Evolutionary conservation across 2,113 vertebrate genomes (phyloP).

Genomic region (Cervus canadensis): DNA sequence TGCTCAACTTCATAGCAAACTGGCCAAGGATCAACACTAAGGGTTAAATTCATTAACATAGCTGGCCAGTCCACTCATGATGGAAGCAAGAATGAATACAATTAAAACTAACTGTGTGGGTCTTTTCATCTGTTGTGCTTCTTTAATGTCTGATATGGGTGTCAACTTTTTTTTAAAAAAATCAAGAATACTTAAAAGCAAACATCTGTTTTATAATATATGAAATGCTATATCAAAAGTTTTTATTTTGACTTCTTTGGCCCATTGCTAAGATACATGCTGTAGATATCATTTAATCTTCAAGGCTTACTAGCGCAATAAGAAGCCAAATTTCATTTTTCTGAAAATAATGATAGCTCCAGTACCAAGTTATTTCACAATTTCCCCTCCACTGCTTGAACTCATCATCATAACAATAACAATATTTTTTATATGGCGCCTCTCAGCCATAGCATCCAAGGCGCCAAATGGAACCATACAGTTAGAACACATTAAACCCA

Average conservation of each 20-base stretch:
- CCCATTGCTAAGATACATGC: slow-evolving; percentile 58
- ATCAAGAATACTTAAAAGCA: slow-evolving; percentile 53
- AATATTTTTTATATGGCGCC: slow-evolving; percentile 52
- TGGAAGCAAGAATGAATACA: not conserved
- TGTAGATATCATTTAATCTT: slow-evolving; percentile 46
- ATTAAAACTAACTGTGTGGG: not conserved
- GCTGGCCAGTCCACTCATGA: not conserved
- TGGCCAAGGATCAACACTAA: not conserved
- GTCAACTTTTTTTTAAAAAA: slow-evolving; percentile 24
- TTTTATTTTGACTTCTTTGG: slow-evolving; percentile 70
- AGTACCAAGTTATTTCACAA: slow-evolving; percentile 43
- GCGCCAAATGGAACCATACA: slow-evolving; percentile 36
- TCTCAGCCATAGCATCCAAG: slow-evolving; percentile 46
- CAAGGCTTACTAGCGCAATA: slow-evolving; percentile 45
- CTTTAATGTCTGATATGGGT: slow-evolving; percentile 2
- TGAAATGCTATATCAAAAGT: slow-evolving; percentile 56
- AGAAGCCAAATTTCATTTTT: slow-evolving; percentile 64
- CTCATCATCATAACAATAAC: slow-evolving; percentile 54
- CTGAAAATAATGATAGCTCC: slow-evolving; percentile 54
- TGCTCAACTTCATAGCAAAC: not conserved
- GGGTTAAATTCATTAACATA: slow-evolving; percentile 34
- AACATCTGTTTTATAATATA: slow-evolving; percentile 58
- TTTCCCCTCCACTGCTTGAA: slow-evolving; percentile 55
- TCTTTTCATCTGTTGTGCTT: not conserved
- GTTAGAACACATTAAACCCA: slow-evolving; percentile 57